phyloP scores from a whole-genome alignment of 2,888 invertebrate genomes.

The Dromius quadrimaculatus region DNA sequence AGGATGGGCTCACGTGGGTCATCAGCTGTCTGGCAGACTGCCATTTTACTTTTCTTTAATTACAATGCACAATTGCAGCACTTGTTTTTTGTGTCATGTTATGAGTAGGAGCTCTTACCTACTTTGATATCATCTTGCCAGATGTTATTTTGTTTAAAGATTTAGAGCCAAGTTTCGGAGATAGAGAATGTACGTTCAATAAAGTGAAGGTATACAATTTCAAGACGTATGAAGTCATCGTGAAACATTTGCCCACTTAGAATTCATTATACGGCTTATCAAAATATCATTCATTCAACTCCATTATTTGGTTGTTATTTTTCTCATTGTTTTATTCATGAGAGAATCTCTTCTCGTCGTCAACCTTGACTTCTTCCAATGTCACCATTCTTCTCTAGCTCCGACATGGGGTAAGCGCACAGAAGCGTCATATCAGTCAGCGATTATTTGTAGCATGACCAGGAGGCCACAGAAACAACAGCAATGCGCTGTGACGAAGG shows the following conservation, averaged over 20 bases:
- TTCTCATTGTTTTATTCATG: no score
- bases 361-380: no score
- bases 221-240: no score
- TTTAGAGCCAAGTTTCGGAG: not conserved
- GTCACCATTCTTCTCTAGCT: not conserved
- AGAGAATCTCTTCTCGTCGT: no score
- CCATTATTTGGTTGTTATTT: no score
- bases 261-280: no score
- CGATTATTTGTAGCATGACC: conserved; percentile 23
- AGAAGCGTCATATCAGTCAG: conserved; percentile 32
- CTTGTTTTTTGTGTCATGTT: not conserved
- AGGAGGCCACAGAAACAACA: conserved; percentile 36
- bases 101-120: not conserved
- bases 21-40: conserved; percentile 25
- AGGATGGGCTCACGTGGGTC: no score
- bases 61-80: conserved; percentile 10
- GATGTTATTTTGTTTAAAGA: not conserved
- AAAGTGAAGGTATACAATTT: no score
- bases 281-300: no score
- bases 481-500: not conserved
- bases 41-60: conserved; percentile 27
- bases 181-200: no score
- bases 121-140: not conserved
- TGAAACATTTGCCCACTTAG: no score
- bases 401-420: conserved; percentile 3